A percentile compares a stretch with the other conserved stretches of the same genome.
These are phyloP conservation scores for Epicampocera succincta DNA, from an alignment of 2,888 invertebrate species.

Conservation along the genomic window DNA sequence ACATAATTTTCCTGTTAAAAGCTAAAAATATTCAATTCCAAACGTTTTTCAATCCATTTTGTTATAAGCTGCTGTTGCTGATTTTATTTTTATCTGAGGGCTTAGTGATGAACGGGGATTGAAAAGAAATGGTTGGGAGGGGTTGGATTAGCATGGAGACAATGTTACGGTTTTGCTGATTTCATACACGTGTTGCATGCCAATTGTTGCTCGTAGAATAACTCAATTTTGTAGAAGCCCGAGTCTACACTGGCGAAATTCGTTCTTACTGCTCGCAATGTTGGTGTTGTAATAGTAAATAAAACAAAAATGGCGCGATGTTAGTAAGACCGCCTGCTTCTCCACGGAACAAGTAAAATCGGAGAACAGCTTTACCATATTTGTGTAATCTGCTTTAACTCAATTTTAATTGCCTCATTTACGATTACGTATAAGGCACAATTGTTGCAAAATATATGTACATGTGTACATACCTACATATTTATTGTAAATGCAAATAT, in stretches of 20 bases:
- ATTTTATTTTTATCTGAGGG: constrained; percentile 2
- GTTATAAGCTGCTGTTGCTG: constrained; percentile 5
- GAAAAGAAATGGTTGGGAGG: constrained; percentile 1
- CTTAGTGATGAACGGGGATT: constrained; percentile 1
- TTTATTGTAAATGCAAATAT: too few relatives aligned
- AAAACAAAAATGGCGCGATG: too few relatives aligned
- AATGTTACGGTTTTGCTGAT: constrained; percentile 62
- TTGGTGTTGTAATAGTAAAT: background rate
- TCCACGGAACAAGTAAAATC: too few relatives aligned
- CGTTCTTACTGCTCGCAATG: constrained; percentile 4
- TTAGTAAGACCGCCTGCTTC: too few relatives aligned
- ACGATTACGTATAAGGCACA: too few relatives aligned
- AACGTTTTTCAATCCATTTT: constrained; percentile 21
- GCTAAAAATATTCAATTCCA: constrained; percentile 8
- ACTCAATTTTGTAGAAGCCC: constrained; percentile 41
- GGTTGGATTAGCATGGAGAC: constrained; percentile 62
- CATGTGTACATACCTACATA: too few relatives aligned
- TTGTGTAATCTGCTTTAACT: too few relatives aligned
- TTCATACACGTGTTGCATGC: constrained; percentile 67
- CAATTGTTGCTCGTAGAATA: constrained; percentile 68
- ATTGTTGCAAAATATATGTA: too few relatives aligned
- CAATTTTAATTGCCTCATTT: too few relatives aligned
- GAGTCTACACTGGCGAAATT: constrained; percentile 19
- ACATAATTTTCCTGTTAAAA: constrained; percentile 56
- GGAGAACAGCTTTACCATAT: too few relatives aligned